phyloP scores from a whole-genome alignment of 2,113 vertebrate genomes.

The Craseonycteris thonglongyai region DNA sequence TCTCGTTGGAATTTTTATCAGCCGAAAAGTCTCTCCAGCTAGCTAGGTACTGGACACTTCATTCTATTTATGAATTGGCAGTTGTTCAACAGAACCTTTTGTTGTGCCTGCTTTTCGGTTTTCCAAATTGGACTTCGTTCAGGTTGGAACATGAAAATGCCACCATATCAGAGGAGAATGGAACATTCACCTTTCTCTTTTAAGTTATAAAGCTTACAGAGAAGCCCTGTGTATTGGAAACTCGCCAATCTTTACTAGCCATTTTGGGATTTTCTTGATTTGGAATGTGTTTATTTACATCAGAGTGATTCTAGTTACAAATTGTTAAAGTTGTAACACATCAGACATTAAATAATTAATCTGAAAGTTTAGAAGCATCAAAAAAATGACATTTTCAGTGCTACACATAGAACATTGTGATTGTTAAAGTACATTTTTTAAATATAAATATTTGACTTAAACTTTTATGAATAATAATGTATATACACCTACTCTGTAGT shows the following conservation, averaged over 20 bases:
- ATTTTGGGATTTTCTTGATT: neutral
- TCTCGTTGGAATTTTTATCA: slow-evolving; percentile 28
- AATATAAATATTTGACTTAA: slow-evolving; percentile 51
- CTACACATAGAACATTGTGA: neutral
- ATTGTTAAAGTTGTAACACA: neutral
- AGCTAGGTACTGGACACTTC: neutral
- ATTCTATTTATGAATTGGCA: neutral
- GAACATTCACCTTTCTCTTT: neutral
- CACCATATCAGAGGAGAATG: neutral
- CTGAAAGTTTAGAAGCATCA: neutral
- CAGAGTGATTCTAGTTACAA: neutral
- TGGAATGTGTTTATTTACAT: neutral
- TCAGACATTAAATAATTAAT: neutral
- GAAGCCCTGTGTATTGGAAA: neutral
- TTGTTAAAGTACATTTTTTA: slow-evolving; percentile 5
- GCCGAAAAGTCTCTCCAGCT: neutral
- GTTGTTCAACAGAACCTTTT: neutral
- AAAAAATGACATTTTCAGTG: neutral
- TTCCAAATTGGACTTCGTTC: slow-evolving; percentile 20
- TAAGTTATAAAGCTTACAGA: neutral
- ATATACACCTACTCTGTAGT: slow-evolving; percentile 9
- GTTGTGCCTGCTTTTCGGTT: neutral
- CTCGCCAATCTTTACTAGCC: neutral
- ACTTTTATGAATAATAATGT: slow-evolving; percentile 41
- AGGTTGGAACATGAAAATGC: neutral